Conservation (phyloP, 2,888 invertebrate genomes). For the Eupithecia subfuscata region DNA sequence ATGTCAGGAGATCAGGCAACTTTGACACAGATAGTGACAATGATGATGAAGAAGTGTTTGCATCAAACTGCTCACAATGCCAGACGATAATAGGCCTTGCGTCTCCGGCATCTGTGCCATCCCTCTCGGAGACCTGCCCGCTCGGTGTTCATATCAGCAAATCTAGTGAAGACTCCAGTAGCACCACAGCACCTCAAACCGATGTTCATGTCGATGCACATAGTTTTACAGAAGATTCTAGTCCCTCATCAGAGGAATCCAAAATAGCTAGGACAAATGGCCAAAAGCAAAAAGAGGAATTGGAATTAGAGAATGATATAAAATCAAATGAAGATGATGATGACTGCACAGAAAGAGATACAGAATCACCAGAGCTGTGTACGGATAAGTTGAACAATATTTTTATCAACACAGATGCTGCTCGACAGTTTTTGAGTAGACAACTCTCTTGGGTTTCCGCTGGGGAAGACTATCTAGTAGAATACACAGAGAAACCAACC, state of each 20-base stretch:
- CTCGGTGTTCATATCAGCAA: conserved; percentile 85
- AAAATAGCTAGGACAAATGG: conserved; percentile 76
- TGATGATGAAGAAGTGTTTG: conserved; percentile 86
- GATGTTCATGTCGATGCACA: conserved; percentile 83
- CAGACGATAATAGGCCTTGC: conserved; percentile 82
- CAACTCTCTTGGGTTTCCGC: conserved; percentile 90
- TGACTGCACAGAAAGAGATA: conserved; percentile 59
- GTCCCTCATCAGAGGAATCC: conserved; percentile 83
- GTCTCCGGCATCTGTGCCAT: conserved; percentile 84
- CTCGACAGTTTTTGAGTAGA: conserved; percentile 89
- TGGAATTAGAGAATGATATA: conserved; percentile 54
- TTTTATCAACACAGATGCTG: conserved; percentile 91
- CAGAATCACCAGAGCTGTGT: conserved; percentile 59
- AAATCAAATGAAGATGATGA: conserved; percentile 57
- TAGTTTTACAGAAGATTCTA: conserved; percentile 83
- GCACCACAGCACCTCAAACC: conserved; percentile 83
- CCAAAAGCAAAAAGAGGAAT: conserved; percentile 61
- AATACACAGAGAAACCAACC: conserved; percentile 87
- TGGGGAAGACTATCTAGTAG: conserved; percentile 87
- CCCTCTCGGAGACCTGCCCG: conserved; percentile 86
- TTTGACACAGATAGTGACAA: conserved; percentile 86
- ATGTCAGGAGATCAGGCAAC: conserved; percentile 75
- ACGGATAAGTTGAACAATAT: conserved; percentile 85
- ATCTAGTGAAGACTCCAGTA: conserved; percentile 85
- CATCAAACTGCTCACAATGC: conserved; percentile 87